These are phyloP conservation scores for Xiphophorus hellerii DNA, from an alignment of 2,113 vertebrate species.

Conservation along the genomic window DNA sequence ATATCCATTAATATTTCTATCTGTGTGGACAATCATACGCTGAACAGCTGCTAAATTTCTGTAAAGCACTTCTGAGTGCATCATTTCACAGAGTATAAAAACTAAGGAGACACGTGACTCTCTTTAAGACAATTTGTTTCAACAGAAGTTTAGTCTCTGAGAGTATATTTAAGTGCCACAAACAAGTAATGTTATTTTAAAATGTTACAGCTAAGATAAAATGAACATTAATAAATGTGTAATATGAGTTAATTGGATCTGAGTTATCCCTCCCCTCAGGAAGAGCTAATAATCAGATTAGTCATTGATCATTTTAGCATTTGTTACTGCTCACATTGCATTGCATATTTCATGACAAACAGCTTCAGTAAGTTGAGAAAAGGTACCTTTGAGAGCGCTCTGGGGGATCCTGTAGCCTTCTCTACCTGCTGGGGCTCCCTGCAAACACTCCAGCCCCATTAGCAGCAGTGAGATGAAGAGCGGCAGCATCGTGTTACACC, in stretches of 20 bases:
- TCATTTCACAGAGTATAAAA: not conserved
- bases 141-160: not conserved
- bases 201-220: not conserved
- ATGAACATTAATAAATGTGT: not conserved
- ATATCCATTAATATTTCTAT: not conserved
- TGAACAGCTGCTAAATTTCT: not conserved
- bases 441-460: constrained; percentile 66
- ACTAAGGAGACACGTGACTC: not conserved
- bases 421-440: constrained; percentile 78
- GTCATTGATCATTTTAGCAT: not conserved
- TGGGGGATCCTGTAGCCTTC: constrained; percentile 88
- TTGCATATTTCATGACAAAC: not conserved
- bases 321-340: not conserved
- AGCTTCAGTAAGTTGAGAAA: not conserved
- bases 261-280: not conserved
- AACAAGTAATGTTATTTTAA: not conserved
- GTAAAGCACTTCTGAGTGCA: not conserved
- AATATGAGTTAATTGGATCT: not conserved
- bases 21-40: not conserved
- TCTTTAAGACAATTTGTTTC: not conserved
- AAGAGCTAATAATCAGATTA: not conserved
- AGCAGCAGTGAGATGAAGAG: constrained; percentile 71
- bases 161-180: not conserved
- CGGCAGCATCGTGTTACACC: constrained; percentile 72
- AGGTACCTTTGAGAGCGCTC: constrained; percentile 85